Conservation (phyloP, 2,797 vertebrate species). For the Thalassophryne amazonica region DNA sequence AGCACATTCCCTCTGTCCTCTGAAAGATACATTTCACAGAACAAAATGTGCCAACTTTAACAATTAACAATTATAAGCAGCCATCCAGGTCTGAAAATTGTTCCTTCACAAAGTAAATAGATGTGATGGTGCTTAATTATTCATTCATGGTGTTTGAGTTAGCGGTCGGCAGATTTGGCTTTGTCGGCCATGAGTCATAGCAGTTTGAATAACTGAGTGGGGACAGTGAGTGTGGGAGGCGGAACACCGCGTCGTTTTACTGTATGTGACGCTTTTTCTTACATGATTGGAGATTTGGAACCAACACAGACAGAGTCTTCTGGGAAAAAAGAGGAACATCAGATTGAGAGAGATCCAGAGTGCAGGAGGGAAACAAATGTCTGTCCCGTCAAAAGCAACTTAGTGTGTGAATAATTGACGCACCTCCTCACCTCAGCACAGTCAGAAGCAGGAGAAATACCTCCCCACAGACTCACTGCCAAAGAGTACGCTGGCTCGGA, state of each 20-base stretch:
- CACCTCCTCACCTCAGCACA: background rate
- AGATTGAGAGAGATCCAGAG: conserved; percentile 1
- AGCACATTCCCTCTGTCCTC: no score
- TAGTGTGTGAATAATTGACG: conserved; percentile 46
- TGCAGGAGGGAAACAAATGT: background rate
- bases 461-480: conserved; percentile 16
- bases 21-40: no score
- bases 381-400: background rate
- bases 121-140: conserved; percentile 5
- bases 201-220: background rate
- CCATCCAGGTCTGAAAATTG: background rate
- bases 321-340: conserved; percentile 44
- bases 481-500: no score
- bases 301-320: conserved; percentile 12
- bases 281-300: conserved; percentile 10
- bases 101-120: conserved; percentile 1
- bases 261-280: background rate
- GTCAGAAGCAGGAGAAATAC: conserved; percentile 23
- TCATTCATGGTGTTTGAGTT: conserved; percentile 13
- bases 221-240: background rate
- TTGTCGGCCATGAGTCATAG: conserved; percentile 17
- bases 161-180: background rate
- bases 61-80: background rate
- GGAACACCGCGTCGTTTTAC: background rate
- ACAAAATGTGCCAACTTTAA: no score